These are phyloP conservation scores for Aromia moschata DNA, from an alignment of 2,888 invertebrate species.

Conservation along the genomic window DNA sequence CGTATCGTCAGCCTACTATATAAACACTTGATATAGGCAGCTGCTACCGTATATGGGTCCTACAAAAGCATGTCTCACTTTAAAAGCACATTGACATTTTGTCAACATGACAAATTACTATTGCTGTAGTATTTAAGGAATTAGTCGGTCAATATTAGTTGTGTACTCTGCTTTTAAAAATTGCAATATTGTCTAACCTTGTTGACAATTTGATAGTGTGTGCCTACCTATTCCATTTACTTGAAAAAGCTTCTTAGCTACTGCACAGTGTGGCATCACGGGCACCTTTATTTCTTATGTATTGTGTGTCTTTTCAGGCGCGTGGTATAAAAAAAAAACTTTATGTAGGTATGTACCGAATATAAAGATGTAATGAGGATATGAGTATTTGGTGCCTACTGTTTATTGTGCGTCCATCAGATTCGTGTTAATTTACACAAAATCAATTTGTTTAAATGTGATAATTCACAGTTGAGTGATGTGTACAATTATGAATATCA, in stretches of 20 bases:
- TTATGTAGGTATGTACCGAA: no score
- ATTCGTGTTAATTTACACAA: no score
- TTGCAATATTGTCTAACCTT: conserved; percentile 33
- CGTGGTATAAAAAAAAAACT: no score
- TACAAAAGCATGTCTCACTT: conserved; percentile 30
- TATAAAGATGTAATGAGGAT: no score
- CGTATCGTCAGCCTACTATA: conserved; percentile 39
- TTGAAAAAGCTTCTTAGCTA: neutral
- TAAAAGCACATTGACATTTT: conserved; percentile 44
- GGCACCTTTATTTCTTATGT: no score
- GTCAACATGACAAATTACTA: conserved; percentile 48
- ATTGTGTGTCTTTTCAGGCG: no score
- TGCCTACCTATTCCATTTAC: neutral
- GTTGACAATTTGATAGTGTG: conserved; percentile 4
- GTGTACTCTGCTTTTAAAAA: conserved; percentile 30
- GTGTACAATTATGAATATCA: no score
- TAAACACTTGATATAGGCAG: conserved; percentile 48
- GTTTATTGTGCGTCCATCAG: no score
- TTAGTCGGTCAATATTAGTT: conserved; percentile 44
- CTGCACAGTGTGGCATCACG: neutral
- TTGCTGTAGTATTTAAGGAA: conserved; percentile 41
- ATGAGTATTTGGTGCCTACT: no score
- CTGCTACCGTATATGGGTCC: conserved; percentile 42
- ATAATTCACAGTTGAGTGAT: no score
- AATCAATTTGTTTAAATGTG: no score